Evolutionary conservation across 2,797 vertebrate genomes (phyloP).

Genomic region (Sebastes nivosus): DNA sequence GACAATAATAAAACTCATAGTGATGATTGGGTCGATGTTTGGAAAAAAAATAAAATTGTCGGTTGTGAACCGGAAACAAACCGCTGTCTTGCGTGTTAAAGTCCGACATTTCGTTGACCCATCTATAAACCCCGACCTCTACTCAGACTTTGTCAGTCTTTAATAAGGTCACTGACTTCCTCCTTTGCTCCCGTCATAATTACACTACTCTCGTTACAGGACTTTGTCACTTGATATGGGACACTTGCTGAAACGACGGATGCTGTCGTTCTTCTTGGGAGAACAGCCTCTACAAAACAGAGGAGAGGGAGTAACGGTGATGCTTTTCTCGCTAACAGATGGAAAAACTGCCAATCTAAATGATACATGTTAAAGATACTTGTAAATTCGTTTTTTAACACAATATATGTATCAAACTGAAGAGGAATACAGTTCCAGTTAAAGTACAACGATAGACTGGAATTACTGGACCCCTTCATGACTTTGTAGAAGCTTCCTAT

Average conservation of each 20-base stretch:
- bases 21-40: neutral
- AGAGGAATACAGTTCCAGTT: neutral
- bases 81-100: neutral
- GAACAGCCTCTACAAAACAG: neutral
- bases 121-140: neutral
- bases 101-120: neutral
- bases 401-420: neutral
- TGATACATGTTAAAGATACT: neutral
- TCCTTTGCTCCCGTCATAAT: neutral
- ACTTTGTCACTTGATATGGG: neutral
- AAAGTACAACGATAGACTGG: neutral
- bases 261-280: no score
- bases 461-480: neutral
- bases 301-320: neutral
- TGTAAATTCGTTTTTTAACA: neutral
- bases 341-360: neutral
- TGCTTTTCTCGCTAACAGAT: neutral
- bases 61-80: neutral
- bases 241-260: neutral
- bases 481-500: neutral
- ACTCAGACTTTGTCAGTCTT: neutral
- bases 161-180: neutral
- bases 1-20: neutral
- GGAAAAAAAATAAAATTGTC: neutral
- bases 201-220: neutral